A percentile compares a stretch with the other conserved stretches of the same genome.
phyloP scores from a whole-genome alignment of 2,888 invertebrate species.

The Tubiluchus corallicola region DNA sequence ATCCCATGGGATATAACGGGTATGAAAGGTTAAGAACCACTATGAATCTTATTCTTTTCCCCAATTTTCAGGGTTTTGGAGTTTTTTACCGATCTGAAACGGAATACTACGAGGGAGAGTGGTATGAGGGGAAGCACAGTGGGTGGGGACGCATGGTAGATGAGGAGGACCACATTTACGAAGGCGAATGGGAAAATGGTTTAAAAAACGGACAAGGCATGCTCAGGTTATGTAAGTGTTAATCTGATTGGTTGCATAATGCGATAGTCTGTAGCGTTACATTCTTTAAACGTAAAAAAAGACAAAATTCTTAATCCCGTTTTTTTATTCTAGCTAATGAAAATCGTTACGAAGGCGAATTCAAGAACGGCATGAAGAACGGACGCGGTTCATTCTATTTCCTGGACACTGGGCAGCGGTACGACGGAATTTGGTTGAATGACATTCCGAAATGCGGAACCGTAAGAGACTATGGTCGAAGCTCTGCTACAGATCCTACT shows the following conservation, averaged over 20 bases:
- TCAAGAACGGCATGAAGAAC: constrained; percentile 29
- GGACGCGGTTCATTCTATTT: constrained; percentile 30
- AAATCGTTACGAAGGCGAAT: constrained; percentile 30
- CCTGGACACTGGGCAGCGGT: constrained; percentile 28
- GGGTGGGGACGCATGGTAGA: constrained; percentile 32
- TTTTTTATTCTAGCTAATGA: constrained; percentile 29
- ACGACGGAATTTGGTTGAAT: constrained; percentile 29
- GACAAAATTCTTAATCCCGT: too few species aligned
- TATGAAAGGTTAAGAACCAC: too few species aligned
- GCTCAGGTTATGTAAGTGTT: constrained; percentile 25
- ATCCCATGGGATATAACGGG: too few species aligned
- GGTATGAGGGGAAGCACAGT: constrained; percentile 28
- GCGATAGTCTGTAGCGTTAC: too few species aligned
- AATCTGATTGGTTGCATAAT: too few species aligned
- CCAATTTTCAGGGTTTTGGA: constrained; percentile 27
- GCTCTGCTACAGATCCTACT: not conserved
- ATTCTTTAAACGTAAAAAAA: too few species aligned
- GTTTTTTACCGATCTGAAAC: constrained; percentile 26
- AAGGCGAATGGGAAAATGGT: constrained; percentile 31
- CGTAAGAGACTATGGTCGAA: not conserved
- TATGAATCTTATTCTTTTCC: too few species aligned
- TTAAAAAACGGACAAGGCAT: constrained; percentile 28
- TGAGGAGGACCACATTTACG: constrained; percentile 25
- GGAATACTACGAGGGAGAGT: constrained; percentile 32
- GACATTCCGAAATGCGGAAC: constrained; percentile 18